Evolutionary conservation across 64 coral and sea anemone genomes (phyloP), one percentile per base, ranked within the genome.

Genomic region (Dendronephthya gigantea): DNA sequence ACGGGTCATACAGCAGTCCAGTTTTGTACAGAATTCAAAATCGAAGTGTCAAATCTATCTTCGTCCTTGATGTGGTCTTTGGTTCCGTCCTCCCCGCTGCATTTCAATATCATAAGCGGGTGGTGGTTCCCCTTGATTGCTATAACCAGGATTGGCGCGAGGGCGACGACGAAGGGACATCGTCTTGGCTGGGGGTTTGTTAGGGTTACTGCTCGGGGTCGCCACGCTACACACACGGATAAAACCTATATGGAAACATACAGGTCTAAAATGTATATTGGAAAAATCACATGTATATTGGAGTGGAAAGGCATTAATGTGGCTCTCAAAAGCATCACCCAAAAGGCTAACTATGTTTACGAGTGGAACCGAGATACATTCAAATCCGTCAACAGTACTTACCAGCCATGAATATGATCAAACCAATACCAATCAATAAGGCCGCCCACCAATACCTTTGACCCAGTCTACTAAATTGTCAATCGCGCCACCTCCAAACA

Each of bases 201-300:
- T 97, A 0, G 94, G 94, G 36, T 97, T 97, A 83, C 94, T 97
- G 45, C 91, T 97, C 0, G 94, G 94, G 40, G 94, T 97, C 43
- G 93, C 91, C 17, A 97, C 94, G 45, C 94, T 97, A 31, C 94
- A 97, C 0, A 93, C 1, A 68, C 93, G 93, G 84, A 97, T 97
- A 37, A 97, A 97, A 12, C 74, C 94, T 97, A 66, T 25, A 25
- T n/a, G n/a, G n/a, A n/a, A n/a, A n/a, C n/a, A n/a, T n/a, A n/a
- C n/a, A n/a, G n/a, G n/a, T n/a, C n/a, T n/a, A n/a, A n/a, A n/a
- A n/a, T n/a, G n/a, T n/a, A n/a, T n/a, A n/a, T n/a, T n/a, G n/a
- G n/a, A n/a, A n/a, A n/a, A n/a, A n/a, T n/a, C n/a, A n/a, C n/a
- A n/a, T n/a, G n/a, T n/a, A n/a, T n/a, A n/a, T n/a, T n/a, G n/a